Evolutionary conservation across 2,888 invertebrate genomes (phyloP).

Genomic region (Cephus runcator): DNA sequence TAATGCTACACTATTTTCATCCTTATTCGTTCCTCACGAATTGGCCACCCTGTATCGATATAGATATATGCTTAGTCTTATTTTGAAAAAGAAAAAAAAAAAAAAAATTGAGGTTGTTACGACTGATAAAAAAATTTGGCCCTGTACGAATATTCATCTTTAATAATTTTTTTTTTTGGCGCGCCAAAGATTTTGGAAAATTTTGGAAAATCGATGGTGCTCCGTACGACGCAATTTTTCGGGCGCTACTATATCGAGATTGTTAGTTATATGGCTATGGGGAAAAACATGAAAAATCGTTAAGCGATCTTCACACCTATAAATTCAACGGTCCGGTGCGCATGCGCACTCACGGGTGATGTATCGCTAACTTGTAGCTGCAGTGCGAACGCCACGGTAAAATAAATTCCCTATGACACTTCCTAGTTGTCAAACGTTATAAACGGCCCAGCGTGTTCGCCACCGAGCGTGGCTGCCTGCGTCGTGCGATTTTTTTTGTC

Average conservation of each 20-base stretch:
- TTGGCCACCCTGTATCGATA: neutral
- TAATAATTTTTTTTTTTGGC: neutral
- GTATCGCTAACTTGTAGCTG: slow-evolving; percentile 18
- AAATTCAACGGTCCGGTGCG: neutral
- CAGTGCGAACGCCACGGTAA: slow-evolving; percentile 8
- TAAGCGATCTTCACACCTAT: slow-evolving; percentile 4
- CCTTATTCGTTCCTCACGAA: neutral
- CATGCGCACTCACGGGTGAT: neutral
- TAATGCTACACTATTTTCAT: slow-evolving; percentile 6
- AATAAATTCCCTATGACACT: slow-evolving; percentile 22
- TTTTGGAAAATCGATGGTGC: no score
- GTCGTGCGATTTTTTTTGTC: neutral
- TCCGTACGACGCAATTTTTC: neutral
- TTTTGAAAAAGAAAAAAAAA: no score
- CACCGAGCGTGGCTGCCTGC: neutral
- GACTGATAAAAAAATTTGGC: no score
- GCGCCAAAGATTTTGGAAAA: neutral
- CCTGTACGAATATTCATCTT: no score
- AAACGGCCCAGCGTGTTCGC: slow-evolving; percentile 3
- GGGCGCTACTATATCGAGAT: neutral
- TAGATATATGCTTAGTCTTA: no score
- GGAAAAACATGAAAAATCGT: neutral
- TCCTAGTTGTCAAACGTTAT: slow-evolving; percentile 26
- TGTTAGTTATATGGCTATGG: neutral
- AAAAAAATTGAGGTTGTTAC: no score